Evolutionary conservation across 2,113 vertebrate genomes (phyloP), one percentile per base, ranked within the genome.

Genomic region (Erinaceus europaeus): DNA sequence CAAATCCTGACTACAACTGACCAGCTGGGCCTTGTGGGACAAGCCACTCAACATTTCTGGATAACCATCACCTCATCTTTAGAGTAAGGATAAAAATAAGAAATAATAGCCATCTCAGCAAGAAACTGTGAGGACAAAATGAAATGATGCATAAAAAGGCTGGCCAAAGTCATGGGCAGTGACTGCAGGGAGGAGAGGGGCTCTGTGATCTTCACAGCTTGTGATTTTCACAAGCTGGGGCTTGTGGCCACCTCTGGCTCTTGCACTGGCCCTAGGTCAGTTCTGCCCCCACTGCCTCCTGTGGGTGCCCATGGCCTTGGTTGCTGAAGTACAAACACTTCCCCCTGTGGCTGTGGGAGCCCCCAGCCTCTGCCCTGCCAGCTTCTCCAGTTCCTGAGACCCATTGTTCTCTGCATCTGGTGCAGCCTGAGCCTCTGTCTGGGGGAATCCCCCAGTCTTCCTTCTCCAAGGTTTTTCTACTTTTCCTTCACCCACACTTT

Each of bases 341-440:
- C 32, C 32, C 42, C 38, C 64, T 48, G 62, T n/a, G 14, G 40
- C 17, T 0, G 3, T 29, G 29, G 11, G 8, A n/a, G 59, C 38
- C 52, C 89, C 77, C 46, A 40, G 74, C 76, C 55, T 36, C 25
- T 48, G 32, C 46, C 59, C 65, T 90, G 75, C 84, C 36, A 20
- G 50, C 21, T 65, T 44, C 40, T 59, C 25, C 64, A 79, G 50
- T 69, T 69, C 20, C 53, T 25, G 8, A 11, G 14, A 50, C 21
- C 91, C 65, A 94, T 95, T 95, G 95, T 95, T 93, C 84, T 91
- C 77, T 50, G 62, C 72, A 75, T 91, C 90, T 93, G 84, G 86
- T 77, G 64, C 48, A 52, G 75, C 44, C 72, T 57, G 32, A 81
- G 82, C 65, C 55, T 11, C 71, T 55, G 64, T 38, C 38, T 78